Evolutionary conservation across 2,113 vertebrate genomes (phyloP).

Genomic region (Neoarius graeffei): DNA sequence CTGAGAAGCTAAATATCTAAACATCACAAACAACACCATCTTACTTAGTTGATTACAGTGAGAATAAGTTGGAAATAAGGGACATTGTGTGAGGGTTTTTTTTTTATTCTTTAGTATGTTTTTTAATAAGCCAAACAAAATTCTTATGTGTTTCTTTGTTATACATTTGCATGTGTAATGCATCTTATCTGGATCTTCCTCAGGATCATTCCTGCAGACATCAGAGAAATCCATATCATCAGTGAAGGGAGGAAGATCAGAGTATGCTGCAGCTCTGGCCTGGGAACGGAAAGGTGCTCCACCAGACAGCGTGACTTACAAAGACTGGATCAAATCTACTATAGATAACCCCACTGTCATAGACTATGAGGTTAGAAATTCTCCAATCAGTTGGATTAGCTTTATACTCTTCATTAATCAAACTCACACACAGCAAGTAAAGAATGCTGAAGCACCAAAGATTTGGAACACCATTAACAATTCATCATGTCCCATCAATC

Average conservation of each 20-base stretch:
- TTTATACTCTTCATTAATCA: not conserved
- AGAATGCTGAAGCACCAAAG: not conserved
- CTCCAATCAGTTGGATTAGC: not conserved
- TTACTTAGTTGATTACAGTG: not conserved
- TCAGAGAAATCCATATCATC: conserved; percentile 82
- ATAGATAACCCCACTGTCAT: conserved; percentile 84
- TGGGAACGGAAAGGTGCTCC: conserved; percentile 76
- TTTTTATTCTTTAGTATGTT: too few relatives aligned
- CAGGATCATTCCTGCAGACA: conserved; percentile 85
- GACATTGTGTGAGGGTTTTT: not conserved
- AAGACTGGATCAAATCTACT: conserved; percentile 82
- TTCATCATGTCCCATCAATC: not conserved
- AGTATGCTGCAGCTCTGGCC: conserved; percentile 79
- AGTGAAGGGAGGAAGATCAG: conserved; percentile 80
- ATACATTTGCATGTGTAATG: not conserved
- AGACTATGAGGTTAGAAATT: conserved; percentile 78
- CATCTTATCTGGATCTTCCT: not conserved
- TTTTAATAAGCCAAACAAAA: not conserved
- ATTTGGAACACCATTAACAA: not conserved
- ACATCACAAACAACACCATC: not conserved
- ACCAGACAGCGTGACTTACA: conserved; percentile 69
- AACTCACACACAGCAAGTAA: not conserved
- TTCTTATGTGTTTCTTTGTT: not conserved
- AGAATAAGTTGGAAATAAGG: not conserved
- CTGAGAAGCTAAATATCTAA: not conserved